phyloP scores from a whole-genome alignment of 2,113 vertebrate species.

The Catagonus wagneri region DNA sequence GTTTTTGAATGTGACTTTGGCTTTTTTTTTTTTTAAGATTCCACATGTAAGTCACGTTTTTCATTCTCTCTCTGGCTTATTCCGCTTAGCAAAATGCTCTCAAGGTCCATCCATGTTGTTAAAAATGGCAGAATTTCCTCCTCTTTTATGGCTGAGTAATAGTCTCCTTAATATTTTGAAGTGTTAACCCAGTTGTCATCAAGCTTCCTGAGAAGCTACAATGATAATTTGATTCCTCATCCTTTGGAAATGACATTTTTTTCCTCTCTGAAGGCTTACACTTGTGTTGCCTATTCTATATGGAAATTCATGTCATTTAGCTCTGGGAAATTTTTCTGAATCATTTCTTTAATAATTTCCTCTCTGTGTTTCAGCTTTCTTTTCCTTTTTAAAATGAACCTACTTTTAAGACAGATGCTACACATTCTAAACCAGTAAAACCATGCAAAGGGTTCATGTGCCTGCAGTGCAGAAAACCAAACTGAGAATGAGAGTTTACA shows the following conservation, averaged over 20 bases:
- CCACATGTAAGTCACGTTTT: background rate
- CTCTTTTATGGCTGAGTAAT: background rate
- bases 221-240: background rate
- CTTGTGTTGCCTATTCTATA: background rate
- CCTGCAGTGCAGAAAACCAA: too few species aligned
- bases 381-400: background rate
- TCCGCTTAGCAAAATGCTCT: background rate
- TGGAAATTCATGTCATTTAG: background rate
- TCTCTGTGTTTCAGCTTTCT: background rate
- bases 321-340: background rate
- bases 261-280: background rate
- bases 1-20: background rate
- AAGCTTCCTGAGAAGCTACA: background rate
- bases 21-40: background rate
- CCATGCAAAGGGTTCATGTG: too few species aligned
- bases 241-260: background rate
- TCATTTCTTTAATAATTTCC: slow-evolving; percentile 2
- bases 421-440: background rate
- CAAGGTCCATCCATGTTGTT: background rate
- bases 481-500: too few species aligned
- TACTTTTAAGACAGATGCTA: background rate
- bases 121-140: background rate
- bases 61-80: background rate
- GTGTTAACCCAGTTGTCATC: background rate
- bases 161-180: background rate